Percentiles rank a stretch among this genome's conserved stretches.
phyloP scores from a whole-genome alignment of 2,888 invertebrate species.

The Mantis religiosa region DNA sequence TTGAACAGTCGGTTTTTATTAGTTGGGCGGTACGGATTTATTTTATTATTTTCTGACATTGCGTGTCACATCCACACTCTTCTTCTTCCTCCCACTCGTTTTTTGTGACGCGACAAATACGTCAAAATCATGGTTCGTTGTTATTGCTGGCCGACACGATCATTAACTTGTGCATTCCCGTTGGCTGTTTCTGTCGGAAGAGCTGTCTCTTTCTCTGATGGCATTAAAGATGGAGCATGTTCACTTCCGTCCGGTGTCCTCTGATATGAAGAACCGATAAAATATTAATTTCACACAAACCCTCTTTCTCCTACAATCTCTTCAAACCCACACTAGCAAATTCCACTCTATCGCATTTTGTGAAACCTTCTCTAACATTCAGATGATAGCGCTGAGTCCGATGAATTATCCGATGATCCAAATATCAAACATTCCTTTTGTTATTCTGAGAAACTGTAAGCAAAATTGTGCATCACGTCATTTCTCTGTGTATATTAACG shows the following conservation, averaged over 20 bases:
- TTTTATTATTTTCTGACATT: not conserved
- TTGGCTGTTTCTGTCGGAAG: not conserved
- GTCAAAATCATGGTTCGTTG: not conserved
- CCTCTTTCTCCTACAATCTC: not conserved
- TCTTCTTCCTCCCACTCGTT: not conserved
- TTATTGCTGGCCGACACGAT: not conserved
- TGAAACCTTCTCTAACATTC: too few relatives aligned
- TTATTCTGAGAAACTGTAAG: too few relatives aligned
- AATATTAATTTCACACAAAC: not conserved
- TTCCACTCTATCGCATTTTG: too few relatives aligned
- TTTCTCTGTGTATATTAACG: too few relatives aligned
- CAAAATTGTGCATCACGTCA: too few relatives aligned
- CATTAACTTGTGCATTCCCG: not conserved
- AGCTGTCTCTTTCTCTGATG: not conserved
- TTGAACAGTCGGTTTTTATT: constrained; percentile 17
- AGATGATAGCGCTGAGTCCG: too few relatives aligned
- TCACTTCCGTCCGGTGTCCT: not conserved
- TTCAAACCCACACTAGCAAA: not conserved
- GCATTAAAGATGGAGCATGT: not conserved
- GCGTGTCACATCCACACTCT: not conserved
- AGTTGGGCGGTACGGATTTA: constrained; percentile 11
- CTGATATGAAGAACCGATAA: not conserved
- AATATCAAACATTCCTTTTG: too few relatives aligned
- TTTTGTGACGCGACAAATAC: constrained; percentile 9
- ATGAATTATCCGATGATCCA: too few relatives aligned